phyloP scores from a whole-genome alignment of 2,888 invertebrate genomes.

The Drosophila birchii region DNA sequence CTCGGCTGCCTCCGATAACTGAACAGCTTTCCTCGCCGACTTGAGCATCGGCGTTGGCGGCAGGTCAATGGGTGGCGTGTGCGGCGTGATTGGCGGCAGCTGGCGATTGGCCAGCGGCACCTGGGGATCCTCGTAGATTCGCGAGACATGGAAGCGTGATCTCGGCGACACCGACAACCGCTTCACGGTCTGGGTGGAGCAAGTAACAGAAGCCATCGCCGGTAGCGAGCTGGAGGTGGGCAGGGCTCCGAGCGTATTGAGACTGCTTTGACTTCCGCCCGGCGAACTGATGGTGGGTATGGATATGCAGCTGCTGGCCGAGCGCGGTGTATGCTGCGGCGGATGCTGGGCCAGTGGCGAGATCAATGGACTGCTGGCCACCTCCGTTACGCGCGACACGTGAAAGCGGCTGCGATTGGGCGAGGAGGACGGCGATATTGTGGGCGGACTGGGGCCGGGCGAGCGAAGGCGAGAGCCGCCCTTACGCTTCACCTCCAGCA shows the following conservation, averaged over 20 bases:
- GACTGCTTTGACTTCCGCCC: conserved; percentile 57
- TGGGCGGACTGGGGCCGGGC: conserved; percentile 88
- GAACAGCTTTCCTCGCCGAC: conserved; percentile 58
- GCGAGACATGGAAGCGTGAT: conserved; percentile 82
- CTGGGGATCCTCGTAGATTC: conserved; percentile 83
- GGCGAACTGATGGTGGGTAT: conserved; percentile 63
- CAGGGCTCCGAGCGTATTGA: conserved; percentile 51
- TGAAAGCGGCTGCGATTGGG: conserved; percentile 87
- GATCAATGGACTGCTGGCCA: conserved; percentile 76
- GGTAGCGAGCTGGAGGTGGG: conserved; percentile 82
- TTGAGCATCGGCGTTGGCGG: conserved; percentile 81
- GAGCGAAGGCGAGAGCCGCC: conserved; percentile 87
- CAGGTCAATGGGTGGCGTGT: conserved; percentile 81
- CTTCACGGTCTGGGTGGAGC: conserved; percentile 83
- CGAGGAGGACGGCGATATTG: conserved; percentile 88
- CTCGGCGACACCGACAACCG: conserved; percentile 83
- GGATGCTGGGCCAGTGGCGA: conserved; percentile 79
- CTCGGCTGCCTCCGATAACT: conserved; percentile 28
- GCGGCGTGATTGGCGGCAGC: conserved; percentile 76
- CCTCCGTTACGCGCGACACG: conserved; percentile 84
- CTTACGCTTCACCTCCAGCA: conserved; percentile 83
- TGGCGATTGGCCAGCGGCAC: conserved; percentile 70
- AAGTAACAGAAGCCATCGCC: conserved; percentile 81
- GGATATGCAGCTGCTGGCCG: conserved; percentile 68
- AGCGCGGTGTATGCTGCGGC: conserved; percentile 48